Evolutionary conservation across 2,888 invertebrate genomes (phyloP).

Genomic region (Chymomyza fuscimana): DNA sequence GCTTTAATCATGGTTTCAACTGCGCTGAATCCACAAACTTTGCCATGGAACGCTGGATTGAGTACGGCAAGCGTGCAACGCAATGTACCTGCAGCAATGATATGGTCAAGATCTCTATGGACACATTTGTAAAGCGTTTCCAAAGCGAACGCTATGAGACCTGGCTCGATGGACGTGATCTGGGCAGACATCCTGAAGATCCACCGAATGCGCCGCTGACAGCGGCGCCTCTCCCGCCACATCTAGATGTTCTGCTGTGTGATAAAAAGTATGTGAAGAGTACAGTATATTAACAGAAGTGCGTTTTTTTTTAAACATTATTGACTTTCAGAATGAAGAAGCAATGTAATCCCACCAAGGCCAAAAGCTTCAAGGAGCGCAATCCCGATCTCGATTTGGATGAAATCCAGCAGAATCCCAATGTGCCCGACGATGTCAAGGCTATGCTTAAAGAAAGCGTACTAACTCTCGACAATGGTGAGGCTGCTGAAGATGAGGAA

Average conservation of each 20-base stretch:
- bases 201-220: conserved; percentile 82
- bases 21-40: conserved; percentile 99
- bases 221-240: conserved; percentile 90
- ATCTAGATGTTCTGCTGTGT: conserved; percentile 86
- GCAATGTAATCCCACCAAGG: conserved; percentile 78
- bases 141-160: conserved; percentile 92
- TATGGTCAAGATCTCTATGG: conserved; percentile 99
- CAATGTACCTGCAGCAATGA: conserved; percentile 94
- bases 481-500: conserved; percentile 55
- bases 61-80: conserved; percentile 95
- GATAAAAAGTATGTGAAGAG: conserved; percentile 85
- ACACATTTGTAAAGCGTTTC: conserved; percentile 96
- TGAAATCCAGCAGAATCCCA: conserved; percentile 79
- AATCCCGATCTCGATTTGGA: conserved; percentile 80
- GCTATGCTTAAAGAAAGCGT: conserved; percentile 79
- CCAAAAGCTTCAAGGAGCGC: conserved; percentile 79
- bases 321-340: conserved; percentile 76
- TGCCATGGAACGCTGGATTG: conserved; percentile 97
- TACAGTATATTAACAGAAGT: neutral
- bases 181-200: conserved; percentile 96
- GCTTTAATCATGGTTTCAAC: conserved; percentile 99
- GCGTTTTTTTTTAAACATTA: neutral
- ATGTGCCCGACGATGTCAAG: conserved; percentile 79
- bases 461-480: conserved; percentile 75
- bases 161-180: conserved; percentile 94